Conservation (phyloP, 1,140 invertebrate species). For the Papilio machaon region DNA sequence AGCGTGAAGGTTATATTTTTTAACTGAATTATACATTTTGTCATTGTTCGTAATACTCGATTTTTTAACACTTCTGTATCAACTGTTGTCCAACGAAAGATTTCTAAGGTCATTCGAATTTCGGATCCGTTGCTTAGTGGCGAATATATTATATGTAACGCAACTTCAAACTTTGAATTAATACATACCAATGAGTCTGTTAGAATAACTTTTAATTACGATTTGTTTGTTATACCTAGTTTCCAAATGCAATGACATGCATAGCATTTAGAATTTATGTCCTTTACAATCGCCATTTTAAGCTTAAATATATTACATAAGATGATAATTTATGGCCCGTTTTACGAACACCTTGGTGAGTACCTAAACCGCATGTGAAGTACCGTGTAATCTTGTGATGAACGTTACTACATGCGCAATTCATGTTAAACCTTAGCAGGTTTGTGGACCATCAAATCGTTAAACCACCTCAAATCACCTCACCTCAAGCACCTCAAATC, state of each 20-base stretch:
- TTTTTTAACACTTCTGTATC: slow-evolving; percentile 21
- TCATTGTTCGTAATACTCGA: slow-evolving; percentile 35
- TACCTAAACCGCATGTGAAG: background rate
- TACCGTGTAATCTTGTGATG: slow-evolving; percentile 17
- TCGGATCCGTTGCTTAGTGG: background rate
- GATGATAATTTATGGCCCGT: slow-evolving; percentile 14
- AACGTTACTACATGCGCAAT: background rate
- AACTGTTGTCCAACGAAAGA: slow-evolving; percentile 23
- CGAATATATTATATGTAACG: background rate
- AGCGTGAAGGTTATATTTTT: slow-evolving; percentile 39
- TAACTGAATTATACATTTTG: slow-evolving; percentile 35
- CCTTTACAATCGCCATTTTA: background rate
- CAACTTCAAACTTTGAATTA: too few relatives aligned
- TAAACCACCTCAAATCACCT: too few relatives aligned
- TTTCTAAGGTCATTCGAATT: slow-evolving; percentile 16
- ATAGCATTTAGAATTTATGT: background rate
- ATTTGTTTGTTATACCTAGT: background rate
- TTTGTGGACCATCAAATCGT: background rate
- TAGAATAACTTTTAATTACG: background rate
- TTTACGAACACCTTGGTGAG: slow-evolving; percentile 4
- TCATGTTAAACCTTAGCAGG: background rate
- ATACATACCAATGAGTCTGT: background rate
- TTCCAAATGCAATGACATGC: background rate
- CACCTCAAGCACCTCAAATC: background rate
- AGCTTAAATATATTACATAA: slow-evolving; percentile 2